Evolutionary conservation across 1,140 invertebrate species (phyloP), one percentile per base, ranked within the genome.

Genomic region (Pseudoatta argentina): DNA sequence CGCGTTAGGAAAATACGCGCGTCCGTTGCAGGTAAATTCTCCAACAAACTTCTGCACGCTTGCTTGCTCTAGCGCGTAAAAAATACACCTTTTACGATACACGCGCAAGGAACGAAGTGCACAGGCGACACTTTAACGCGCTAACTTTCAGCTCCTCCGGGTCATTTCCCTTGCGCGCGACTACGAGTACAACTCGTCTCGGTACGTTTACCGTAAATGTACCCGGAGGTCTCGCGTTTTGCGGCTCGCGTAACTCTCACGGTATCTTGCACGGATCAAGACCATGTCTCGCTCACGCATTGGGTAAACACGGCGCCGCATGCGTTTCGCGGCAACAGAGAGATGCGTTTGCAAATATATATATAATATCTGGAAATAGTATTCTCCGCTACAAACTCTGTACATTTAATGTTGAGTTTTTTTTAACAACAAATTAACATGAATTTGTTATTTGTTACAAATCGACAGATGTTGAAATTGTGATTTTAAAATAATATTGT

Each of bases 191-290:
- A 57, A 44, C 48, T 63, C 77, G 86, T 53, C 34, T 34, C 78
- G 86, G 59, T 51, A 76, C 83, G 63, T 85, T 85, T 66, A 55
- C 53, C 59, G 30, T 57, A 61, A 67, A 53, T 63, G 27, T 55
- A n/a, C 27, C 44, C 53, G 44, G 73, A 82, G 79, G 72, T 87
- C 75, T 69, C 51, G 27, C 69, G 83, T 77, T 63, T 78, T 61
- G 76, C 63, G 83, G 69, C 78, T 81, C 75, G 72, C 78, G 87
- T 83, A 88, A 71, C 86, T 72, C 18, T 78, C 53, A 16, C 63
- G 69, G 16, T 88, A 76, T 78, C 63, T 69, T 69, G 34, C 61
- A 69, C 53, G 87, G 21, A 71, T 71, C 76, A 67, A 63, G 63
- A 75, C 67, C 51, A 53, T 34, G 85, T 79, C 69, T 61, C 82